Base-by-base conservation (phyloP, 2,888 invertebrate species). In the Itoplectis maculator region DNA sequence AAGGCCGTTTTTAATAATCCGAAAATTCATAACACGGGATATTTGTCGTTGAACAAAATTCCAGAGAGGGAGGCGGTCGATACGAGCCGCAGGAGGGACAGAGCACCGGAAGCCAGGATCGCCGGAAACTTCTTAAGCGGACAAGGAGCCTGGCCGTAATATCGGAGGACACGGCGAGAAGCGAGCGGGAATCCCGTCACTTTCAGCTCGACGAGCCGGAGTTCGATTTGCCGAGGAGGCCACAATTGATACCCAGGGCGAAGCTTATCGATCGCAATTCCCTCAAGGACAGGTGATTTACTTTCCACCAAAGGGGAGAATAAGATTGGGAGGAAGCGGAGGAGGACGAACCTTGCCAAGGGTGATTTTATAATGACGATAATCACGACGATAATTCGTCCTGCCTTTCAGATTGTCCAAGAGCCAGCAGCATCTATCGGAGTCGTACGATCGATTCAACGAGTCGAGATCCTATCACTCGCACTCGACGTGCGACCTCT, bases 231-330 rank as follows among this genome's bases (percentile, higher is more conserved):
- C 94, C 94, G 89, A 94, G 95, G 90, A 94, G 96, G 88, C 96
- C 96, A 70, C 97, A 97, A 93, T 94, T 97, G 79, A 97, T 97
- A 93, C 97, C 97, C 80, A 94, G 97, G 88, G 96, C 96, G 69
- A 96, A 96, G 91, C 94, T 97, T 85, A 96, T 96, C 89, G 96
- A 96, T 93, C 95, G 96, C 88, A 95, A 95, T 93, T 95, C 95
- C 91, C 95, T 96, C 91, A 95, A 95, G 93, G 96, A 96, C 93
- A 95, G 96, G 96, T 96, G 93, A 93, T 87, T 84, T 35, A 63
- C 37, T 56, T 15, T n/a, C n/a, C n/a, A n/a, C n/a, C 54, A 68
- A 8, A 23, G 9, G 29, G 40, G 1, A 40, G 13, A 20, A 42
- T 56, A 23, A 68, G 35, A 70, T n/a, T n/a, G n/a, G 0, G 4